These are phyloP conservation scores for Halcyon badia DNA, from an alignment of 2,797 vertebrate genomes.

Conservation along the genomic window DNA sequence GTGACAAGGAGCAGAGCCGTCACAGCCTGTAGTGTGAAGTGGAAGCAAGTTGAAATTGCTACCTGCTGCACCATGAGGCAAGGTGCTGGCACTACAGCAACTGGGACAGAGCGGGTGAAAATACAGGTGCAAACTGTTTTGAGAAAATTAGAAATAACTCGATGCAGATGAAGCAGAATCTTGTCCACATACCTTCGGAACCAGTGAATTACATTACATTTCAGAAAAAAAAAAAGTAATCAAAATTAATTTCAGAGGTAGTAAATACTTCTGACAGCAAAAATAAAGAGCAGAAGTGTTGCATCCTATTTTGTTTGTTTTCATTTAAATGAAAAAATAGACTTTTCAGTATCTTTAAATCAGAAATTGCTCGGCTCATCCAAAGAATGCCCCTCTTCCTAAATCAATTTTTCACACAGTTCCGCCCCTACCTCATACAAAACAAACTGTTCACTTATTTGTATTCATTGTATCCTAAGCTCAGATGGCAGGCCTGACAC, in stretches of 20 bases:
- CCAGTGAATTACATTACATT: neutral
- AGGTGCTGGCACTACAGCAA: neutral
- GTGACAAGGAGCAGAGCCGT: neutral
- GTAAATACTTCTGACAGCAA: neutral
- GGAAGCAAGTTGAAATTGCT: neutral
- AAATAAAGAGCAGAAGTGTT: neutral
- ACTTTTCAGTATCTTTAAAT: neutral
- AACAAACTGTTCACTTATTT: neutral
- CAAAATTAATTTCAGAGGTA: neutral
- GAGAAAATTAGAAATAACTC: neutral
- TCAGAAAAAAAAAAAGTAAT: neutral
- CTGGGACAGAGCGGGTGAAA: neutral
- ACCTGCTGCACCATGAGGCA: neutral
- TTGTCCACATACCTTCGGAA: neutral
- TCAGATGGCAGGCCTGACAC: neutral
- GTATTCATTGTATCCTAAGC: neutral
- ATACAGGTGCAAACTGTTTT: neutral
- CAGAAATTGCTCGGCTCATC: neutral
- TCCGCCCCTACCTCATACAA: neutral
- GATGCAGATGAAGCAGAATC: neutral
- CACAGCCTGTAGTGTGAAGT: accelerated
- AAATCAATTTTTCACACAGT: neutral
- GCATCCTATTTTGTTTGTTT: neutral
- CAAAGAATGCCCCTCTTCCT: neutral
- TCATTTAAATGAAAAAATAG: neutral